phyloP scores from a whole-genome alignment of 2,888 invertebrate genomes.

The Incurvaria masculella region DNA sequence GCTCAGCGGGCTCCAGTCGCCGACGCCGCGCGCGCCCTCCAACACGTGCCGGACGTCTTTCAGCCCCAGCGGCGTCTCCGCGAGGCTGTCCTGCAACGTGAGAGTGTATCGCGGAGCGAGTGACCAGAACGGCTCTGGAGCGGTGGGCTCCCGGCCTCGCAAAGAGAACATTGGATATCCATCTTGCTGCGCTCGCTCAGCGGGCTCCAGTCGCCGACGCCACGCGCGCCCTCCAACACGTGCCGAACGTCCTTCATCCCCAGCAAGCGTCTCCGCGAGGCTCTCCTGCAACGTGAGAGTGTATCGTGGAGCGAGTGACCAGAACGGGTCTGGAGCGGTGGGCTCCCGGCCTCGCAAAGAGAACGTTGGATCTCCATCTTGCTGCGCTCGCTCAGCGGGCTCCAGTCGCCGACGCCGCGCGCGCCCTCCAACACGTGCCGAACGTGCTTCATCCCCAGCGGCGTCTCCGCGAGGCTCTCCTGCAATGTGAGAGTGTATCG shows the following conservation, averaged over 20 bases:
- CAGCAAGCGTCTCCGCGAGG: slow-evolving; percentile 28
- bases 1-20: slow-evolving; percentile 38
- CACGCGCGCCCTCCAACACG: slow-evolving; percentile 30
- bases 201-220: slow-evolving; percentile 39
- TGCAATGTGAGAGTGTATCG: too few relatives aligned
- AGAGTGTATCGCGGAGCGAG: too few relatives aligned
- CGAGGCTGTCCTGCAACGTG: slow-evolving; percentile 35
- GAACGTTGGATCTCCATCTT: slow-evolving; percentile 33
- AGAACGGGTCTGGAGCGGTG: too few relatives aligned
- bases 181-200: slow-evolving; percentile 31
- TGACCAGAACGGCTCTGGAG: too few relatives aligned
- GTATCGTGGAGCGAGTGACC: too few relatives aligned
- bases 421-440: slow-evolving; percentile 27
- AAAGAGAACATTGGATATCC: slow-evolving; percentile 35
- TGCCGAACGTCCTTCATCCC: slow-evolving; percentile 39
- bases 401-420: slow-evolving; percentile 39
- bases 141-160: slow-evolving; percentile 31
- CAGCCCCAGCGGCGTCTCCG: slow-evolving; percentile 33
- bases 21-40: slow-evolving; percentile 36
- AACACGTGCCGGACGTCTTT: slow-evolving; percentile 33
- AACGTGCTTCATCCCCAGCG: slow-evolving; percentile 41
- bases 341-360: slow-evolving; percentile 34
- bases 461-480: slow-evolving; percentile 35
- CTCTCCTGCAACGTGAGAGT: slow-evolving; percentile 38
- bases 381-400: slow-evolving; percentile 34